Base-by-base conservation (phyloP, 2,888 invertebrate species). In the Alviniconcha strummeri region DNA sequence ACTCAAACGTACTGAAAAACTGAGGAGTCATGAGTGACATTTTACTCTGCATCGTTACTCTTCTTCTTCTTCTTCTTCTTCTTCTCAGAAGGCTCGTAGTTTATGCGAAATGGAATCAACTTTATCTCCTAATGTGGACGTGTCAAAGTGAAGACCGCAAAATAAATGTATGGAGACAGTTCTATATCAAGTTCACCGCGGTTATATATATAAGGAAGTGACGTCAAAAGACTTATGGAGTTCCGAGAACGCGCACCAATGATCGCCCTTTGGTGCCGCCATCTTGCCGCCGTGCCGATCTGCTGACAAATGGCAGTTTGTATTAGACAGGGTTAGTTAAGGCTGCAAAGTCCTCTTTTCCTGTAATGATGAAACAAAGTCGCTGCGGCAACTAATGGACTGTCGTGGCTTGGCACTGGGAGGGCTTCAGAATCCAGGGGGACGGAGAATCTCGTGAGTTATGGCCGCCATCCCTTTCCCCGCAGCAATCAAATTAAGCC, bases 401-500 rank as follows among this genome's bases (percentile, higher is more conserved):
- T 82, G 75, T 64, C 82, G 54, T 69, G 17, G 77, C 82, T 64
- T 9, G 74, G 19, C 76, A 76, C 69, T 11, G 77, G 56, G 56
- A 67, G 77, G 82, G 77, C n/a, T 52, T 67, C 67, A 36, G 69
- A 60, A 77, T 82, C 82, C 82, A 36, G 17, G 67, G 82, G 82
- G 69, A 55, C 19, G 56, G 19, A n/a, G 71, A 77, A 82, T 82
- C 82, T 82, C 77, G 77, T 82, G 82, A 82, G 82, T 82, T 82
- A 82, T 82, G 76, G 82, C 82, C 69, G 77, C 67, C 82, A 77
- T 56, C 74, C 82, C 77, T 82, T 77, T 69, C 82, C 82, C 82
- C 57, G 77, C 82, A 82, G 82, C 82, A 82, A 82, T 82, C 82
- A 82, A 82, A 82, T 82, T 82, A 82, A 82, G 82, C 75, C 82